A percentile compares a stretch with the other conserved stretches of the same genome.
Conservation (phyloP, 1,140 invertebrate species). For the Neuroterus valhalla region DNA sequence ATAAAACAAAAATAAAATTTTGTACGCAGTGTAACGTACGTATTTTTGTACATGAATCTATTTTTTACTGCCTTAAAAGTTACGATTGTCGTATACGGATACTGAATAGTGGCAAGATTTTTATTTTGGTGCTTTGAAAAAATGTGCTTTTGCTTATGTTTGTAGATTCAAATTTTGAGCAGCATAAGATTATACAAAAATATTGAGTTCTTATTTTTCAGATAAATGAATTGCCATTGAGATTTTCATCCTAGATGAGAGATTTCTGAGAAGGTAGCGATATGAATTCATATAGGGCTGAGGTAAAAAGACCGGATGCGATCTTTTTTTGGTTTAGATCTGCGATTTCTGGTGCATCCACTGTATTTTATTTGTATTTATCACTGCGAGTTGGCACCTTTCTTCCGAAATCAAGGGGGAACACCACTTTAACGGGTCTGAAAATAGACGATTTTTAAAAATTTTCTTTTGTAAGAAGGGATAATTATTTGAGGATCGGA, state of each 20-base stretch:
- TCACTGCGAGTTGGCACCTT: conserved; percentile 19
- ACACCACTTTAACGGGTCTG: no score
- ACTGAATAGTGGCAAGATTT: not conserved
- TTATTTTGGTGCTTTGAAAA: conserved; percentile 26
- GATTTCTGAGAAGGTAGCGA: conserved; percentile 11
- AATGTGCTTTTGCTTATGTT: conserved; percentile 6
- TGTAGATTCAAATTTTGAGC: not conserved
- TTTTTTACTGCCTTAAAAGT: not conserved
- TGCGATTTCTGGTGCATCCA: conserved; percentile 3
- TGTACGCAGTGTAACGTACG: not conserved
- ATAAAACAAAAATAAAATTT: not conserved
- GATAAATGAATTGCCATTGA: not conserved
- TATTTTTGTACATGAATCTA: conserved; percentile 3
- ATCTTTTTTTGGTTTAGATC: not conserved
- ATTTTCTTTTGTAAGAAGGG: no score
- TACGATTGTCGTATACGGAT: not conserved
- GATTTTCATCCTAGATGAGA: not conserved
- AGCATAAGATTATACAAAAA: conserved; percentile 5
- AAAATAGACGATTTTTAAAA: no score
- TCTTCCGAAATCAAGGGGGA: conserved; percentile 12
- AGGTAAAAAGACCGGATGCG: conserved; percentile 20
- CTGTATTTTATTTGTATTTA: conserved; percentile 18
- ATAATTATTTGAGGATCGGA: no score
- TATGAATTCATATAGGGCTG: not conserved
- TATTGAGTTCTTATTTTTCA: not conserved